A percentile compares a stretch with the other conserved stretches of the same genome.
phyloP scores from a whole-genome alignment of 2,888 invertebrate genomes.

The Drosophila colorata region DNA sequence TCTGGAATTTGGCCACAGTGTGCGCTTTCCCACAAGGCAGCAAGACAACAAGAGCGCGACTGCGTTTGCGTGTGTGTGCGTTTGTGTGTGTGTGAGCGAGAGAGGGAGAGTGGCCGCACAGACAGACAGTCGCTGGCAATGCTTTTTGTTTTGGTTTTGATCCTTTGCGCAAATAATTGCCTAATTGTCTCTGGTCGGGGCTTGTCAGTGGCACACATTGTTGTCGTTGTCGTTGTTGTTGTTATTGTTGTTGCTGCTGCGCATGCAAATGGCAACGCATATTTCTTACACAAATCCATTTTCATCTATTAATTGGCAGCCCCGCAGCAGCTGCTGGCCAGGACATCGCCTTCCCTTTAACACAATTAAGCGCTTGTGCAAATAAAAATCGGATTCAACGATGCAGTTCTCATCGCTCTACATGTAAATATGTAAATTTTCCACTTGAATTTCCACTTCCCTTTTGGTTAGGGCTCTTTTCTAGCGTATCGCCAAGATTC shows the following conservation, averaged over 20 bases:
- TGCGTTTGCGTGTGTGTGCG: neutral
- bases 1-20: constrained; percentile 48
- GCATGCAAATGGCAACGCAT: constrained; percentile 74
- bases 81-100: neutral
- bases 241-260: constrained; percentile 25
- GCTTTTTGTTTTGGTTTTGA: constrained; percentile 80
- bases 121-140: constrained; percentile 41
- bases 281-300: constrained; percentile 80
- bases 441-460: constrained; percentile 12
- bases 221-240: constrained; percentile 12
- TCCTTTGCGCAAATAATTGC: constrained; percentile 83
- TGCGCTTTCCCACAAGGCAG: constrained; percentile 48
- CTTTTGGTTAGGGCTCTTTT: constrained; percentile 13
- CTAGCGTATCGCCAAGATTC: constrained; percentile 2
- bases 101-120: constrained; percentile 20
- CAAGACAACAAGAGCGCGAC: constrained; percentile 4
- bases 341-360: constrained; percentile 40
- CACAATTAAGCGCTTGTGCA: constrained; percentile 78
- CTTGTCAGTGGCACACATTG: constrained; percentile 61
- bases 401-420: constrained; percentile 37
- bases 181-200: constrained; percentile 78
- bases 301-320: constrained; percentile 77
- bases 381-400: constrained; percentile 64
- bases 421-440: constrained; percentile 32
- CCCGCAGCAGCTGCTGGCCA: constrained; percentile 62